Evolutionary conservation across 2,888 invertebrate species (phyloP), one percentile per base, ranked within the genome.

Genomic region (Euzetes globulus): DNA sequence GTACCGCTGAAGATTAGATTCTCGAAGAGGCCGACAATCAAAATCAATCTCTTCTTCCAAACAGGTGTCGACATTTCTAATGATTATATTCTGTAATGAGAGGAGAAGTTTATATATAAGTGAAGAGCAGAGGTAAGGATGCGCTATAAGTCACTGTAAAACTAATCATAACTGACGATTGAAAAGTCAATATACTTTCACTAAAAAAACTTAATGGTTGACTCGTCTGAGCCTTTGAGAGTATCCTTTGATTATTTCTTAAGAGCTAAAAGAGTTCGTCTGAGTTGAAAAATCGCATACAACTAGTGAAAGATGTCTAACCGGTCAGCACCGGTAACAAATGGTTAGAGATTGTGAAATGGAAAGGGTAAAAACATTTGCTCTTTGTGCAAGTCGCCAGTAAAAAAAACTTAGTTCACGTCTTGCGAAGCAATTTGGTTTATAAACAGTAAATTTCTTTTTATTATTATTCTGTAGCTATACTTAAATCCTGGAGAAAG

Each of bases 1-100:
- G 71, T 78, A 0, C 79, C 79, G n/a, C 77, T 78, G 74, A 79
- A 79, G 11, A 79, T 72, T n/a, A 78, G 76, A 9, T 78, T 79
- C 70, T 79, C 79, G n/a, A 79, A 45, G 1, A 78, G 76, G 7
- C 79, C 79, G 27, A 74, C 72, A 50, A 77, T 73, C 19, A 79
- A 73, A 17, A 78, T 76, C 37, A 79, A 76, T 19, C 74, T 60
- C 9, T 73, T 72, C 60, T 76, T 76, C 76, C 76, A 76, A 17
- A 25, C 37, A 11, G 76, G 75, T 11, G 68, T 72, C 11, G 22
- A 27, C 74, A 74, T 74, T 22, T 11, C 45, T 55, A 29, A 27
- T 29, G 70, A 19, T 50, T 50, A 50, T 33, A 4, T 17, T 47
- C 47, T 47, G 47, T 15, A 47, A 47, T 47, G 15, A 13, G 13